Conservation (phyloP, 2,113 vertebrate species). For the Tragelaphus scriptus region DNA sequence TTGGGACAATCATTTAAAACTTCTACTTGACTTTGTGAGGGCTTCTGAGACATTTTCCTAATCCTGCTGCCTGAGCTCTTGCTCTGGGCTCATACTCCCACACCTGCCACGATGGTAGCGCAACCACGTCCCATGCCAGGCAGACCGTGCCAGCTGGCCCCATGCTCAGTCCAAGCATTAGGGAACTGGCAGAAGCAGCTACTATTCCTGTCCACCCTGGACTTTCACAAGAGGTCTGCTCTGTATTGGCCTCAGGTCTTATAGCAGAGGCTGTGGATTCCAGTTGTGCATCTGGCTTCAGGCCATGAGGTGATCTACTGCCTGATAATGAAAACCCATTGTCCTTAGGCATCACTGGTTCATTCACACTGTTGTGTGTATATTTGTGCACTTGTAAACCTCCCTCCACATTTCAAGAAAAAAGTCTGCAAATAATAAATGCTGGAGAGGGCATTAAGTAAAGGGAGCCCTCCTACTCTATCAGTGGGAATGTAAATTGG, state of each 20-base stretch:
- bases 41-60: not conserved
- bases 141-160: not conserved
- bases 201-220: not conserved
- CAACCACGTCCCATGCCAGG: not conserved
- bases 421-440: not conserved
- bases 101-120: not conserved
- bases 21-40: not conserved
- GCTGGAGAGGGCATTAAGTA: not conserved
- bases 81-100: not conserved
- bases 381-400: too few species aligned
- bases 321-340: not conserved
- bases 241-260: not conserved
- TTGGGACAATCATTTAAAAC: not conserved
- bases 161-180: not conserved
- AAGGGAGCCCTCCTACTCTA: not conserved
- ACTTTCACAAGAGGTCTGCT: not conserved
- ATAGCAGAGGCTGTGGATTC: not conserved
- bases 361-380: not conserved
- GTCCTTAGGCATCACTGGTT: not conserved
- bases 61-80: not conserved
- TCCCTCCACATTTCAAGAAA: not conserved
- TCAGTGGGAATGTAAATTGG: not conserved
- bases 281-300: fast-evolving
- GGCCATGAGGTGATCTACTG: not conserved
- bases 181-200: not conserved